Base-by-base conservation (phyloP, 2,888 invertebrate genomes). In the Cheilosia pagana region DNA sequence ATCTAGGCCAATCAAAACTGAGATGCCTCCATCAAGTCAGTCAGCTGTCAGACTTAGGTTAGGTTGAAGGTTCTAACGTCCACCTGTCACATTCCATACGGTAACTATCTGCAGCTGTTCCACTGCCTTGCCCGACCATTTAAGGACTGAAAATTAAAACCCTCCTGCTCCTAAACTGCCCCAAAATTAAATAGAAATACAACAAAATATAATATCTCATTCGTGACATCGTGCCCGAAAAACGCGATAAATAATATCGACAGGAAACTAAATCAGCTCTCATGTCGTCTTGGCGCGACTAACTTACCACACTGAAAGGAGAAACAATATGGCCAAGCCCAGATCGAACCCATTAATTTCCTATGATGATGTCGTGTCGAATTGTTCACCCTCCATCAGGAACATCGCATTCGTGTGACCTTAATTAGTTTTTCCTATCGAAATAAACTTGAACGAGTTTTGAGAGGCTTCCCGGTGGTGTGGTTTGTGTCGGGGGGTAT, bases 391-490 rank as follows among this genome's bases (percentile, higher is more conserved):
- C 74, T 39, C 74, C 83, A 68, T 39, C 50, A 70, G 70, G 79
- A 83, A 74, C 78, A 83, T 63, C 74, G 79, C 63, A 78, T 83
- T 78, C 83, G 83, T 83, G 83, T 83, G 83, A 79, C 83, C 83
- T 79, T 83, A 83, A 83, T 83, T 83, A 79, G 75, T 70, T 81
- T 74, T 81, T 76, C 28, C 41, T 28, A 43, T 43, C 67, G 41
- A 67, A 67, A 53, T 53, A 67, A 67, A 53, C 53, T 67, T n/a
- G 41, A 67, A 67, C 41, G 53, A 52, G 67, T 67, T 67, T 39
- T 35, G 52, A 65, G 8, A 21, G 45, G 16, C 19, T 7, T 45
- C 3, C 8, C n/a, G n/a, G 45, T 45, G 12, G 16, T 43, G 16
- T 23, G 39, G 10, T 21, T 67, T 53, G 28, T 57, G 53, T 62